Conservation (phyloP, 2,888 invertebrate species). For the Chrysopilus asiliformis region DNA sequence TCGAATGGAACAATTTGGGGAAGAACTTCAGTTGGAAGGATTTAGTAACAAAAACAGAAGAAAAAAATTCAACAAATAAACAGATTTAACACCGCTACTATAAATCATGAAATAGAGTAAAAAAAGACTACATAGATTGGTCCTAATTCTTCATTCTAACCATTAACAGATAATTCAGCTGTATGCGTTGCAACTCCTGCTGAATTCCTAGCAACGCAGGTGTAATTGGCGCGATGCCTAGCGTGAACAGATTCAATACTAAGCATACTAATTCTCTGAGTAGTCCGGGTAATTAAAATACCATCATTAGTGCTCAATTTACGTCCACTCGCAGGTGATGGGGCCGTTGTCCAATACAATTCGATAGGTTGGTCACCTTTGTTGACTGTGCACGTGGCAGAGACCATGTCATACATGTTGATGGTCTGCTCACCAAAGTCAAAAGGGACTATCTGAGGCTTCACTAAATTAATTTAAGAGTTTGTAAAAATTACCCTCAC, state of each 20-base stretch:
- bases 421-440: constrained; percentile 61
- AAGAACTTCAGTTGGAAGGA: constrained; percentile 67
- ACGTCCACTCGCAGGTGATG: constrained; percentile 40
- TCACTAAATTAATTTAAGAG: constrained; percentile 40
- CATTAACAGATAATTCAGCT: constrained; percentile 47
- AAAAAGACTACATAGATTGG: no score
- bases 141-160: no score
- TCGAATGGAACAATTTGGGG: constrained; percentile 67
- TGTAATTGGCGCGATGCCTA: constrained; percentile 60
- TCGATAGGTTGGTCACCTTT: constrained; percentile 71
- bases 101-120: no score
- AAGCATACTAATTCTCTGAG: constrained; percentile 50
- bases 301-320: constrained; percentile 44
- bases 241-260: constrained; percentile 56
- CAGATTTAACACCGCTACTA: no score
- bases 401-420: constrained; percentile 63
- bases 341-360: constrained; percentile 47
- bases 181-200: constrained; percentile 56
- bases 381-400: constrained; percentile 54
- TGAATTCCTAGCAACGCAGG: constrained; percentile 56
- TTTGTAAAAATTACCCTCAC: no score
- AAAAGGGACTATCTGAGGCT: constrained; percentile 66
- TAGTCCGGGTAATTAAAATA: constrained; percentile 46
- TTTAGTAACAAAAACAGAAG: no score
- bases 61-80: no score